A percentile compares a stretch with the other conserved stretches of the same genome.
These are phyloP conservation scores for Ptilorrhoa leucosticta DNA, from an alignment of 2,113 vertebrate genomes.

Conservation along the genomic window DNA sequence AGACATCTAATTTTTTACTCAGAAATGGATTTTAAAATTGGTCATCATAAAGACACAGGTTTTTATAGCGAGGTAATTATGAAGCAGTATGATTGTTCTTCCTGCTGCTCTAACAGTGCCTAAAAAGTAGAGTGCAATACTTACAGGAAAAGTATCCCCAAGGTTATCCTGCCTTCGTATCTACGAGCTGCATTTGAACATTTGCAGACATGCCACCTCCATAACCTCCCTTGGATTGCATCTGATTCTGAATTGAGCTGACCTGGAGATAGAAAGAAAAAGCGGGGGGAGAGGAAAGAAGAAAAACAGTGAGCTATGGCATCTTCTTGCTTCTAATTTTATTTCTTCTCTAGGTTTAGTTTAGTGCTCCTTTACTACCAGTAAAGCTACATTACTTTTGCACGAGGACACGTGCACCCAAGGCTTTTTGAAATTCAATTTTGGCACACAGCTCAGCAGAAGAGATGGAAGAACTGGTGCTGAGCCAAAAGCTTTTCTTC, in stretches of 20 bases:
- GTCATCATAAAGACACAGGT: background rate
- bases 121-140: background rate
- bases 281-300: background rate
- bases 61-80: background rate
- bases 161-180: constrained; percentile 86
- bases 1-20: background rate
- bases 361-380: background rate
- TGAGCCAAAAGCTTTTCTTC: background rate
- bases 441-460: background rate
- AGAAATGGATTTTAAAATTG: background rate
- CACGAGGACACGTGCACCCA: background rate
- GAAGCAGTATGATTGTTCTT: background rate
- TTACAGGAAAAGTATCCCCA: constrained; percentile 38
- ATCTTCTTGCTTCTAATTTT: background rate
- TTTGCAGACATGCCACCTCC: constrained; percentile 76
- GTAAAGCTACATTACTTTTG: background rate
- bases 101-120: background rate
- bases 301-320: background rate
- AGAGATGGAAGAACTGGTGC: background rate
- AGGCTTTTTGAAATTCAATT: background rate
- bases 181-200: constrained; percentile 85
- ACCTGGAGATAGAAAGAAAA: constrained; percentile 64
- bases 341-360: background rate
- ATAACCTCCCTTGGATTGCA: constrained; percentile 90
- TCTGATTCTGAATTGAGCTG: constrained; percentile 88